Percentiles rank a stretch among this genome's conserved stretches.
Conservation (phyloP, 2,113 vertebrate species). For the Scomber japonicus region DNA sequence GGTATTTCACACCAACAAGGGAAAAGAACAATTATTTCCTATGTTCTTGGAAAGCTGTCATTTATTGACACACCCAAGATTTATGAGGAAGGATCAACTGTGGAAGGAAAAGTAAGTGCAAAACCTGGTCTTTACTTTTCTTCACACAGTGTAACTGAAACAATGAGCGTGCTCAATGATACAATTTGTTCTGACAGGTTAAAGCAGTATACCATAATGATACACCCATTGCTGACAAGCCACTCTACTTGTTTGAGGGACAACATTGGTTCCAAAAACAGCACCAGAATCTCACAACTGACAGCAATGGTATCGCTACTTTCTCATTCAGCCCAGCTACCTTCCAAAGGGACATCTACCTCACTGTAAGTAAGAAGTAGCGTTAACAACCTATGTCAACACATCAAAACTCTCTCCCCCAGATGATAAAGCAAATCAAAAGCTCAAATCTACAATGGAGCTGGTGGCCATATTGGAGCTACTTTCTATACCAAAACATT, state of each 20-base stretch:
- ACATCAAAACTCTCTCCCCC: too few species aligned
- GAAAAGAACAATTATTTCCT: conserved; percentile 23
- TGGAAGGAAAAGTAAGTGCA: conserved; percentile 75
- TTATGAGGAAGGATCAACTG: conserved; percentile 52
- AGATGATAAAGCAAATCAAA: background rate
- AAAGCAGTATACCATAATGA: conserved; percentile 61
- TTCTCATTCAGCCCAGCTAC: conserved; percentile 65
- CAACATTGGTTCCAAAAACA: background rate
- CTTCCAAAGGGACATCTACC: background rate
- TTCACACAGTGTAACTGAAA: background rate
- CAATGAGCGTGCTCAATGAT: background rate
- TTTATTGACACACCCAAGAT: conserved; percentile 73
- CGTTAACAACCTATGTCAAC: background rate
- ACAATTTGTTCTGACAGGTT: conserved; percentile 56
- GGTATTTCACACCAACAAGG: background rate
- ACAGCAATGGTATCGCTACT: conserved; percentile 65
- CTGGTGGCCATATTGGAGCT: background rate
- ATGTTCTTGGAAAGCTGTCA: conserved; percentile 68
- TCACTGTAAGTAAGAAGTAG: conserved; percentile 62
- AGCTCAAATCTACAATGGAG: background rate
- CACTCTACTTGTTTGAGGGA: conserved; percentile 62
- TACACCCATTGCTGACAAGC: conserved; percentile 50
- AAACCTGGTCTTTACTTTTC: background rate
- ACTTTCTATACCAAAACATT: background rate
- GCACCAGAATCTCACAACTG: conserved; percentile 75